These are phyloP conservation scores for Halictus ligatus DNA, from an alignment of 2,888 invertebrate species.

Conservation along the genomic window DNA sequence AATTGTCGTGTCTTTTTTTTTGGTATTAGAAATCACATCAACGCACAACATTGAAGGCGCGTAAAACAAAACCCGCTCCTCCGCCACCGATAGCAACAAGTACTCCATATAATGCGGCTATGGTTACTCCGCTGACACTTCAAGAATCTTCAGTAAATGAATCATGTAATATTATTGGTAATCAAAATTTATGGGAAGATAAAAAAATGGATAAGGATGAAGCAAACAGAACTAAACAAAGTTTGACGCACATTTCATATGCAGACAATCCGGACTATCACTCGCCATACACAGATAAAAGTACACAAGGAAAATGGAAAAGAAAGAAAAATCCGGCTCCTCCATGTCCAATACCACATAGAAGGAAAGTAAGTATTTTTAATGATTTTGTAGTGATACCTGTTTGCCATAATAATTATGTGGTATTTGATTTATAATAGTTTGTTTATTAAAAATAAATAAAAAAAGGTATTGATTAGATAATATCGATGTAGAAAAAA, in stretches of 20 bases:
- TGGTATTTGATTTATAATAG: too few relatives aligned
- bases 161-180: slow-evolving; percentile 47
- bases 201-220: slow-evolving; percentile 87
- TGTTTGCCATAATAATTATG: too few relatives aligned
- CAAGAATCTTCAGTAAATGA: slow-evolving; percentile 69
- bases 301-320: slow-evolving; percentile 89
- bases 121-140: slow-evolving; percentile 44
- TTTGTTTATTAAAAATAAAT: too few relatives aligned
- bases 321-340: slow-evolving; percentile 93
- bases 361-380: slow-evolving; percentile 85
- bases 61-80: slow-evolving; percentile 89
- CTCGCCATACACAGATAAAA: slow-evolving; percentile 85
- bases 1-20: neutral
- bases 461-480: too few relatives aligned
- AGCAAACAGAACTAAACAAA: slow-evolving; percentile 86
- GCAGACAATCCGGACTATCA: slow-evolving; percentile 57
- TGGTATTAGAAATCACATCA: slow-evolving; percentile 74
- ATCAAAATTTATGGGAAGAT: slow-evolving; percentile 83
- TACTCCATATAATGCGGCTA: slow-evolving; percentile 66
- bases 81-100: slow-evolving; percentile 85
- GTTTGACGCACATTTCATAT: slow-evolving; percentile 70
- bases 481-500: too few relatives aligned
- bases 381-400: neutral
- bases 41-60: slow-evolving; percentile 85
- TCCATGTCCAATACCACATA: slow-evolving; percentile 89